phyloP scores from a whole-genome alignment of 2,888 invertebrate genomes.

The Andrena haemorrhoa region DNA sequence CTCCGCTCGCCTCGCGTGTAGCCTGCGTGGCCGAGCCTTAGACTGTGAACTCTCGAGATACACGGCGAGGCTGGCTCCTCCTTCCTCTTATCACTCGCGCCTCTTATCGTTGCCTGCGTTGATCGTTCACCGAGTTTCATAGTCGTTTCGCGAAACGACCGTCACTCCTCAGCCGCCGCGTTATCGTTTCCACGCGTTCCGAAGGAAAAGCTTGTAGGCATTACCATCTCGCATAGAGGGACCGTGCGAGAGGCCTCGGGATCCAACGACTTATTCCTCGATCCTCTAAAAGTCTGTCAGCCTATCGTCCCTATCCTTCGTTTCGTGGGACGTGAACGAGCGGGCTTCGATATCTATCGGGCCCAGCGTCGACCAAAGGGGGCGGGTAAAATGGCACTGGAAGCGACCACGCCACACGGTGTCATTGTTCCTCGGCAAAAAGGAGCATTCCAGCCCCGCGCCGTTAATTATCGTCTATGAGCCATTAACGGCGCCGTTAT shows the following conservation, averaged over 20 bases:
- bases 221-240: not conserved
- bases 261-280: constrained; percentile 2
- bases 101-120: constrained; percentile 44
- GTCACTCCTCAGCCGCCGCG: not conserved
- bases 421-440: constrained; percentile 59
- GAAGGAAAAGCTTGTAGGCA: not conserved
- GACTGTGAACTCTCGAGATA: not conserved
- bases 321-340: not conserved
- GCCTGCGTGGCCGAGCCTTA: not conserved
- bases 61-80: not conserved
- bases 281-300: not conserved
- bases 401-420: constrained; percentile 4
- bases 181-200: not conserved
- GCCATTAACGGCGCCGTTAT: constrained; percentile 75
- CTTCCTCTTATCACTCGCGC: constrained; percentile 27
- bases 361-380: too few relatives aligned
- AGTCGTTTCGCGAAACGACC: constrained; percentile 26
- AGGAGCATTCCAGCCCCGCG: constrained; percentile 57
- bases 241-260: not conserved
- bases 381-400: too few relatives aligned
- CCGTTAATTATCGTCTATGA: constrained; percentile 74
- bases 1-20: not conserved
- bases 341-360: too few relatives aligned
- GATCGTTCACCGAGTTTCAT: constrained; percentile 44
- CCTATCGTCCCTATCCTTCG: not conserved